Base-by-base conservation (phyloP, 2,797 vertebrate species). In the Pristis pectinata region DNA sequence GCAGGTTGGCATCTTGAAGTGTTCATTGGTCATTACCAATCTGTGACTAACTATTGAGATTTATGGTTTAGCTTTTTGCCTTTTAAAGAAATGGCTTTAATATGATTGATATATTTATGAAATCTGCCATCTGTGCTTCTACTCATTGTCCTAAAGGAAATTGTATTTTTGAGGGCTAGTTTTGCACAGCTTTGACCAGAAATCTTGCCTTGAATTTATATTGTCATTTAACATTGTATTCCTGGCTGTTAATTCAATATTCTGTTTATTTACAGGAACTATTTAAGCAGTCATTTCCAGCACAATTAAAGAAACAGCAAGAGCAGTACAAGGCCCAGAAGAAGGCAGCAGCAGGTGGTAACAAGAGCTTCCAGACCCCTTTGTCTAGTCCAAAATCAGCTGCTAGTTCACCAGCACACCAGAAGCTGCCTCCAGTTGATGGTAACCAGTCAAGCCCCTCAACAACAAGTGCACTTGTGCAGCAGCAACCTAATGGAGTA, bases 391-490 rank as follows among this genome's bases (percentile, higher is more conserved):
- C 97, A 95, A 97, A 97, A 95, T 95, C 97, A 95, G 96, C 96
- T 94, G 96, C 97, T 95, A 97, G 96, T 96, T 96, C 96, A 95
- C 96, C 97, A 96, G 97, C 96, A 96, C 97, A 97, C 96, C 97
- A 96, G 96, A 98, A 98, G 96, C 97, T 96, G 93, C 95, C 96
- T 94, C 95, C 97, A 94, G 93, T 97, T 96, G 97, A 97, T 96
- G 97, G 96, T 96, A 98, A 96, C 96, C 98, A 98, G 96, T 97
- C 97, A 96, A 98, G 98, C 95, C 97, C 98, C 95, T 98, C 99
- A 96, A 98, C 99, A 96, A 98, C 98, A 95, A 99, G 98, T 96
- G 98, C 98, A 97, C 98, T 99, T 97, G 97, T 99, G 95, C 98
- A 97, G 96, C 97, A 97, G 94, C 97, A 97, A 95, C 97, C 97